Percentiles rank a stretch among this genome's conserved stretches.
These are phyloP conservation scores for Sebastes reedi DNA, from an alignment of 2,797 vertebrate species.

Conservation along the genomic window DNA sequence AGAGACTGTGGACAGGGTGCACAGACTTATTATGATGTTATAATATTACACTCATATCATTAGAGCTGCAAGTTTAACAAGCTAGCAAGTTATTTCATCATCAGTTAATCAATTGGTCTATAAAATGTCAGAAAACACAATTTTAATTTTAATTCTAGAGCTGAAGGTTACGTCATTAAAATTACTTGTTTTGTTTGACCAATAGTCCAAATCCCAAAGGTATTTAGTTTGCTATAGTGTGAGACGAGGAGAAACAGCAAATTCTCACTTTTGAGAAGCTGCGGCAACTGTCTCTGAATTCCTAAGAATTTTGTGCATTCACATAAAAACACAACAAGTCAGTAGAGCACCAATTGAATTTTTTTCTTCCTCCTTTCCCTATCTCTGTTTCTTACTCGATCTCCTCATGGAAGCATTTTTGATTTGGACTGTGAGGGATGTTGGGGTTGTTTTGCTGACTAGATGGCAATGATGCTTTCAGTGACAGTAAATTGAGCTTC, in stretches of 20 bases:
- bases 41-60: not conserved
- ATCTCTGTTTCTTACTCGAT: not conserved
- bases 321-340: not conserved
- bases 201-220: not conserved
- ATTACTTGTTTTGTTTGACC: not conserved
- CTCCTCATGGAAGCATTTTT: too few species aligned
- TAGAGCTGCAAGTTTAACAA: not conserved
- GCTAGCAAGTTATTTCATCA: not conserved
- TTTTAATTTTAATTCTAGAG: not conserved
- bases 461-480: not conserved
- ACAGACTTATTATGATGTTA: not conserved
- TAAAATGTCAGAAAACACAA: too few species aligned
- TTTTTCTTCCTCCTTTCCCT: not conserved
- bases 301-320: not conserved
- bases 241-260: not conserved
- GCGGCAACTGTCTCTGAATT: not conserved
- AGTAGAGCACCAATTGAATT: not conserved
- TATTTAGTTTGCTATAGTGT: not conserved
- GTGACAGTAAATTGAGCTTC: not conserved
- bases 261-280: not conserved
- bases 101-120: too few species aligned
- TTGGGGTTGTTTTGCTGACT: slow-evolving; percentile 12
- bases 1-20: not conserved
- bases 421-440: not conserved
- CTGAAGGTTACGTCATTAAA: not conserved